phyloP scores from a whole-genome alignment of 2,797 vertebrate species.

The Nasua narica region DNA sequence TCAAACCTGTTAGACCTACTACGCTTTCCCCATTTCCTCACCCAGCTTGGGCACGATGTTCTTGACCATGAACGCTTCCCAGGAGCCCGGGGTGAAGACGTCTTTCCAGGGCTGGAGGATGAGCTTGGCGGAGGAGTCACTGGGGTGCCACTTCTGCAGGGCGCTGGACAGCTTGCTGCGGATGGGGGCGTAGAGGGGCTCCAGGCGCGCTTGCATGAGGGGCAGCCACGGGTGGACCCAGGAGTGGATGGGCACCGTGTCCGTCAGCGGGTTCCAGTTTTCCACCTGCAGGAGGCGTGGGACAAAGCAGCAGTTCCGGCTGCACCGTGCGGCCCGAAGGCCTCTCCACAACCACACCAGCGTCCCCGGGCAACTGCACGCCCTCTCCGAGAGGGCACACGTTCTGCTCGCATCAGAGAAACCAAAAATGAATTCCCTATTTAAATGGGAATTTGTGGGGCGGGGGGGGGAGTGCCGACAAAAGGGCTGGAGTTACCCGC shows the following conservation, averaged over 20 bases:
- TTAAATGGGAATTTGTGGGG: neutral
- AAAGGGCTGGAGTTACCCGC: neutral
- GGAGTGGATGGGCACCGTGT: conserved; percentile 98
- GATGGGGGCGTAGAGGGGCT: conserved; percentile 96
- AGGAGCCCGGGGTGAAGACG: conserved; percentile 95
- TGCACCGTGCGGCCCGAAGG: neutral
- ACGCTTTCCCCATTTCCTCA: conserved; percentile 66
- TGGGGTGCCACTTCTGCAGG: conserved; percentile 98
- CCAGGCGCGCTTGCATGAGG: conserved; percentile 92
- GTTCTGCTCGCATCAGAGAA: neutral
- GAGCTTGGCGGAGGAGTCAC: conserved; percentile 95
- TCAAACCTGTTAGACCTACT: rapidly evolving
- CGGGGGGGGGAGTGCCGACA: neutral
- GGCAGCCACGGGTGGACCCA: conserved; percentile 99
- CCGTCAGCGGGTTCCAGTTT: conserved; percentile 96
- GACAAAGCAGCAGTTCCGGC: rapidly evolving
- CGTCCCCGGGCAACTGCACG: rapidly evolving
- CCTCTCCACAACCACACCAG: neutral
- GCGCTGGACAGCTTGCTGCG: conserved; percentile 95
- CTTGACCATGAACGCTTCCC: conserved; percentile 99
- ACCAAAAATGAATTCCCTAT: neutral
- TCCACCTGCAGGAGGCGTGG: conserved; percentile 87
- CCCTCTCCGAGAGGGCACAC: neutral
- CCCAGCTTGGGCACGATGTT: conserved; percentile 98
- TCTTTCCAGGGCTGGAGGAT: conserved; percentile 99